Base-by-base conservation (phyloP, 2,113 vertebrate genomes). In the Trematocara variabile region DNA sequence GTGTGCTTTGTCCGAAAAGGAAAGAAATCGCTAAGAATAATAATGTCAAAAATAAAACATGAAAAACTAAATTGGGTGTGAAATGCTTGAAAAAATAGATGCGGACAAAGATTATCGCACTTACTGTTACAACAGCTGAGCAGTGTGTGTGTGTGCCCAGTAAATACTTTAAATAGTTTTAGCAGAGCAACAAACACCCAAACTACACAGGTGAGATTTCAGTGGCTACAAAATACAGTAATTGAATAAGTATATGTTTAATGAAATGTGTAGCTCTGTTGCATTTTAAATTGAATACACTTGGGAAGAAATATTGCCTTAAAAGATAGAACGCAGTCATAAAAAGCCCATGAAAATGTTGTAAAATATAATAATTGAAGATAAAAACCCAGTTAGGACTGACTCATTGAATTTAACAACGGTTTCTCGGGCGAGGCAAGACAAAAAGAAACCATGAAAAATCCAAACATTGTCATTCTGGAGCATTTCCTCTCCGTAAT, bases 391-490 rank as follows among this genome's bases (percentile, higher is more conserved):
- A 82, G 12, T 91, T 86, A 84, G 90, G 41, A 78, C 53, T 37
- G 44, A 89, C 73, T 75, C 83, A 44, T 83, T 89, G 7, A 37
- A 50, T 93, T 94, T 94, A 93, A 94, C 75, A 46, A 87, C 73
- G 82, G 80, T 91, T 94, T 93, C 91, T 90, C 77, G 80, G 75
- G 52, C 48, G 12, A 84, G 48, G 78, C 48, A 53, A 41, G 52
- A 89, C 82, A 86, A 90, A 92, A 79, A 87, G 33, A 86, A 91
- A 88, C 81, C 86, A 87, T 86, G 83, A 90, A 86, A 90, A 86
- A 79, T 85, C 58, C 70, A 46, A 65, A 88, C 88, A 68, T 87
- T 91, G 91, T 93, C 90, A 94, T 88, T 94, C 89, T 88, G 83
- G 80, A 90, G 77, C 77, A 53, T 91, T 91, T 92, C 82, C 78